phyloP scores from a whole-genome alignment of 2,797 vertebrate species.

The Platyrinchus mystaceus region DNA sequence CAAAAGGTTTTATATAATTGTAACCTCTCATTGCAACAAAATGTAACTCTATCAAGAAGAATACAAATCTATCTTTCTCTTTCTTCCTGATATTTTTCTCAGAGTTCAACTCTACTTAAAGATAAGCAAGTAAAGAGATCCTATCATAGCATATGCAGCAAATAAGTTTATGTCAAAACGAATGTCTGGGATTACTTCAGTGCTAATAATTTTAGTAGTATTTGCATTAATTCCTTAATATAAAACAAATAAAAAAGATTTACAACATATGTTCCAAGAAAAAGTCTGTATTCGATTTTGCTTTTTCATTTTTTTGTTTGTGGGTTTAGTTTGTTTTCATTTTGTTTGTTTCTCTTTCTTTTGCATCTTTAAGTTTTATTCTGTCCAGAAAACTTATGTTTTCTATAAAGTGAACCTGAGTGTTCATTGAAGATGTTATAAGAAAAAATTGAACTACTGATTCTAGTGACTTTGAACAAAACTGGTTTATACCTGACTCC shows the following conservation, averaged over 20 bases:
- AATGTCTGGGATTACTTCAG: neutral
- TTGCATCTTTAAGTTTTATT: neutral
- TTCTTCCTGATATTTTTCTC: neutral
- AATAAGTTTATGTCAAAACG: slow-evolving; percentile 38
- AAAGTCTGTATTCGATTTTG: neutral
- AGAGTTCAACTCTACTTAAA: neutral
- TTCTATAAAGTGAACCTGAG: neutral
- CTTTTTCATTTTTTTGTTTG: neutral
- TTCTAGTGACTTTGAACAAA: neutral
- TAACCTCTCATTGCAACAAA: neutral
- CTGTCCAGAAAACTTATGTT: neutral
- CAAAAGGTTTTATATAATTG: neutral
- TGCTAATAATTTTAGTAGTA: neutral
- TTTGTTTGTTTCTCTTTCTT: neutral
- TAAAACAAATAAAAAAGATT: neutral
- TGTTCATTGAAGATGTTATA: neutral
- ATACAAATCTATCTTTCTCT: neutral
- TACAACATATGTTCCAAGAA: neutral
- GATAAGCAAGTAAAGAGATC: slow-evolving; percentile 39
- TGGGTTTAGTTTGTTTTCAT: neutral
- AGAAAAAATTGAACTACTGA: neutral
- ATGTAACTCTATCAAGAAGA: neutral
- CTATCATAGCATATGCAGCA: slow-evolving; percentile 33
- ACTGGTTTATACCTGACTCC: neutral
- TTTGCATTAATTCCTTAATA: slow-evolving; percentile 6